Base-by-base conservation (phyloP, 2,888 invertebrate species). In the Scelioninae gen. 1 region DNA sequence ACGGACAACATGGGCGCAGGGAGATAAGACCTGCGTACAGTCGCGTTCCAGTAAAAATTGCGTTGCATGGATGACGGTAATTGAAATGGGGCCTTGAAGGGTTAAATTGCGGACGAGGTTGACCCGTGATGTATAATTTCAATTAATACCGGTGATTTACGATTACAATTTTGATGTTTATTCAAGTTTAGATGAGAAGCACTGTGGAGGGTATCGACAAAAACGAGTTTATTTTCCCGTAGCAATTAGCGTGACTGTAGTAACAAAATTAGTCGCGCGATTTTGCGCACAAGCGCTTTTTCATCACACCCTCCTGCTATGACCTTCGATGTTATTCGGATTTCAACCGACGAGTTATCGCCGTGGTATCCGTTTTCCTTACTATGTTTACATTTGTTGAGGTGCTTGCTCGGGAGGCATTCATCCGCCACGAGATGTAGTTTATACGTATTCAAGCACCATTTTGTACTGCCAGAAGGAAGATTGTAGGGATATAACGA, bases 341-440 rank as follows among this genome's bases (percentile, higher is more conserved):
- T 66, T 71, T 71, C 29, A 49, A 5, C 13, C 43, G 47, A 60
- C 9, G 38, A 71, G 49, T 60, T 77, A 65, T 77, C 68, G 71
- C 53, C 31, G 56, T 51, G 16, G 60, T 63, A 83, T 76, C 66
- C 71, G 71, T 43, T 66, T 71, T 72, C 65, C 55, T 32, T 49
- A 45, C 38, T 11, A 49, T 79, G 79, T 79, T 83, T 83, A 79
- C 79, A 71, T 79, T 79, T 66, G 71, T 51, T 34, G 55, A 72
- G 38, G 56, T 40, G 51, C 63, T 43, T 9, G 47, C 31, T 45
- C 40, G 31, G 40, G 43, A 58, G 72, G 78, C 69, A 78, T 82
- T 77, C 69, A 69, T 83, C 72, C 74, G 63, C 49, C 62, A 45
- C 63, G 68, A 78, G 65, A 74, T 75, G 62, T 47, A 79, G 83